Base-by-base conservation (phyloP, 2,888 invertebrate genomes). In the Caenorhabditis angaria region DNA sequence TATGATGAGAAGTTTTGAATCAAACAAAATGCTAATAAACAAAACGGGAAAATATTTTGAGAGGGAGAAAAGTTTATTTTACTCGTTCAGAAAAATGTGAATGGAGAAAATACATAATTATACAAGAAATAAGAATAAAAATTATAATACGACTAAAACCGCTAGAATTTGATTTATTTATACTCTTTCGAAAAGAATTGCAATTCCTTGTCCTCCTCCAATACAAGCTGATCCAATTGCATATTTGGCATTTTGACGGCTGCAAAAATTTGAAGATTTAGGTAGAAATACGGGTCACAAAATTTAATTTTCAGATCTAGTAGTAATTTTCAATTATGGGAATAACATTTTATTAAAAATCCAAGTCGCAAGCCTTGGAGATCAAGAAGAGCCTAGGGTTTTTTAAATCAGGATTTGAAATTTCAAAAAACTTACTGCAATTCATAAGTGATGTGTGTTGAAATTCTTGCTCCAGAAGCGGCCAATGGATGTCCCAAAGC, bases 181-280 rank as follows among this genome's bases (percentile, higher is more conserved):
- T 41, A 74, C 64, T 20, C 69, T 88, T 85, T 99, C 97, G 54
- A 97, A 88, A 88, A 99, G 90, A 18, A 99, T 85, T 1, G 97
- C 95, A 86, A 99, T 97, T 70, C 97, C 97, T 90, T 97, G 97
- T 2, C 97, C 97, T 54, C 97, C 97, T 29, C 97, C 97, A 89
- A 99, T 97, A 88, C 97, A 99, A 0, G 97, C 97, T 0, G 96
- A 93, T 12, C 97, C 97, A 87, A 99, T 92, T 35, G 74, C 78
- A 67, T 78, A 78, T 51, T 74, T 78, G 25, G 70, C 77, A 47
- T 82, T 78, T 35, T 81, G 79, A 61, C 85, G 80, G 35, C 81
- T 82, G 61, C 62, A 81, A 68, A 27, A 24, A 47, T 24, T 53
- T 8, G 20, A 35, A 53, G 28, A 50, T 58, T 5, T n/a, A n/a